Evolutionary conservation across 2,797 vertebrate genomes (phyloP).

Genomic region (Malurus leucopterus): DNA sequence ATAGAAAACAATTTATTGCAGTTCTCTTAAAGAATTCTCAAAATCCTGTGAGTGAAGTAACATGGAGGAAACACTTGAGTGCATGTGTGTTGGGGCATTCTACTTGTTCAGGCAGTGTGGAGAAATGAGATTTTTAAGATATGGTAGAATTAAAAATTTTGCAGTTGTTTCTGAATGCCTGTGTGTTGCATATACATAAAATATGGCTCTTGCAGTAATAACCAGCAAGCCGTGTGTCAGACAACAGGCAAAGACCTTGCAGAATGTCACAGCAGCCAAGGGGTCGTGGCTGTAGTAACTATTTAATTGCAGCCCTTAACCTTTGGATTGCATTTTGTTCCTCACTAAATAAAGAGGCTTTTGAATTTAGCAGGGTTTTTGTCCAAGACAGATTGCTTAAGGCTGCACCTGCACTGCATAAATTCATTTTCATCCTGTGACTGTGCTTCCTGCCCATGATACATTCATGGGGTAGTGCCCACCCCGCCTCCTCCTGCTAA

Average conservation of each 20-base stretch:
- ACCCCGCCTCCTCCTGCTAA: not conserved
- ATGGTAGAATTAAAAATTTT: not conserved
- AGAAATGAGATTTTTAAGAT: not conserved
- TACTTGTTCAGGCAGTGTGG: not conserved
- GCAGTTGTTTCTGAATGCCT: not conserved
- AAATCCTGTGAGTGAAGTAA: not conserved
- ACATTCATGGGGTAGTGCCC: not conserved
- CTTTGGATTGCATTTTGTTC: not conserved
- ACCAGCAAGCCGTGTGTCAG: not conserved
- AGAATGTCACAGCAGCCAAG: not conserved
- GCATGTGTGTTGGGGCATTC: fast-evolving
- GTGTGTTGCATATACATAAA: not conserved
- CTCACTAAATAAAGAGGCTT: not conserved
- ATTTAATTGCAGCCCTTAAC: not conserved
- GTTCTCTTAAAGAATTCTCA: not conserved
- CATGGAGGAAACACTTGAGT: not conserved
- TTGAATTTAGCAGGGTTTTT: not conserved
- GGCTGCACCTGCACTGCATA: not conserved
- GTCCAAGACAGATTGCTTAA: not conserved
- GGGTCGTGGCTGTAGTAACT: not conserved
- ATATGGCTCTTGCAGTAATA: not conserved
- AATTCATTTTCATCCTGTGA: fast-evolving
- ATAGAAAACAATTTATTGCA: not conserved
- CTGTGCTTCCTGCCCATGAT: not conserved
- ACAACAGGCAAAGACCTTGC: not conserved